Conservation (phyloP, 2,888 invertebrate species). For the Geophilus truncorum region DNA sequence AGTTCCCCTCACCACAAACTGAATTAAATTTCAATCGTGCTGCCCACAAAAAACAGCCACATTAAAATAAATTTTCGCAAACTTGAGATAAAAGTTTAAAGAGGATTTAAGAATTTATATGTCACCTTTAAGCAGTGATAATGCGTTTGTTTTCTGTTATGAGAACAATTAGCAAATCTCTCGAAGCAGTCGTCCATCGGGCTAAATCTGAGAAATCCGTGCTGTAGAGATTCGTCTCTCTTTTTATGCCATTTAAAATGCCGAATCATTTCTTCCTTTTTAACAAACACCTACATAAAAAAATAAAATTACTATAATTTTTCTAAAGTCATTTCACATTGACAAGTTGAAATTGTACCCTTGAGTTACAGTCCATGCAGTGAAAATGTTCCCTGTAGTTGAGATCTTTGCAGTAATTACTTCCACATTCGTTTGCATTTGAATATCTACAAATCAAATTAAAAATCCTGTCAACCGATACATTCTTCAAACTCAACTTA, state of each 20-base stretch:
- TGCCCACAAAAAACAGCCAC: not conserved
- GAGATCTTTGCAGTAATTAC: slow-evolving; percentile 77
- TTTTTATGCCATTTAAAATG: slow-evolving; percentile 99
- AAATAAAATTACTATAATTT: slow-evolving; percentile 21
- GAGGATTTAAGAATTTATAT: not conserved
- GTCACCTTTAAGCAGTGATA: slow-evolving; percentile 90
- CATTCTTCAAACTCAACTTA: not conserved
- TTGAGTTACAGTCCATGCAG: slow-evolving; percentile 69
- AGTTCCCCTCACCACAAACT: not conserved
- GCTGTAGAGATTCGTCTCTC: slow-evolving; percentile 89
- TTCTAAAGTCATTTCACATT: slow-evolving; percentile 31
- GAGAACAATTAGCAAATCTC: slow-evolving; percentile 73
- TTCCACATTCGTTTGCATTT: slow-evolving; percentile 76
- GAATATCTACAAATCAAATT: slow-evolving; percentile 54
- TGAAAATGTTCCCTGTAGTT: slow-evolving; percentile 94
- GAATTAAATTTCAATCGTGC: not conserved
- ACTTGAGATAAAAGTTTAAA: not conserved
- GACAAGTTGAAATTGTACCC: slow-evolving; percentile 47
- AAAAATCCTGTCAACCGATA: not conserved
- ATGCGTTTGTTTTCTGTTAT: slow-evolving; percentile 90
- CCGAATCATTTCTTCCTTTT: slow-evolving; percentile 97
- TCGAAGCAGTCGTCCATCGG: slow-evolving; percentile 92
- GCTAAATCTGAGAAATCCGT: slow-evolving; percentile 91
- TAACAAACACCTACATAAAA: slow-evolving; percentile 69
- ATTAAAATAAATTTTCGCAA: slow-evolving; percentile 29